Evolutionary conservation across 2,113 vertebrate genomes (phyloP), one percentile per base, ranked within the genome.

Genomic region (Campylomormyrus tamandua): DNA sequence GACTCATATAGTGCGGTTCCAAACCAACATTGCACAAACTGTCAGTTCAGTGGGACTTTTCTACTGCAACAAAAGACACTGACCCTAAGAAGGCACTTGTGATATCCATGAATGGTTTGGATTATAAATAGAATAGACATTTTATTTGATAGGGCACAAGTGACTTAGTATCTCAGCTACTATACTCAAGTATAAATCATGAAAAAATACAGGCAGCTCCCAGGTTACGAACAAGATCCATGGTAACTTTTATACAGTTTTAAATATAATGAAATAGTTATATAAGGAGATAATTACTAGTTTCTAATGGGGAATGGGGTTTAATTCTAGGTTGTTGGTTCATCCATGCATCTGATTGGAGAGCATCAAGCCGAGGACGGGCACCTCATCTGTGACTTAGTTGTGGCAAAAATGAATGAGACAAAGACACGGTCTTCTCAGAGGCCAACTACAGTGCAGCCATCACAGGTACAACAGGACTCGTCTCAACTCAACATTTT

Each of bases 301-400:
- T 74, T 42, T 86, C 83, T 9, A 88, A 70, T 90, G 77, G n/a
- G 15, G 74, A 49, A 48, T 80, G 74, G 31, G 74, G 13, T 80
- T 80, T 13, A 35, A 35, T 53, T 87, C 5, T 93, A 98, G 98
- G 97, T 97, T 91, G 97, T 97, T 93, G 98, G 98, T 92, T 98
- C 97, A 19, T 95, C 97, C 45, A 98, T 98, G 97, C 97, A 97
- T 0, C 95, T 99, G 92, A 98, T 99, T 0, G 98, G 98, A 17
- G 98, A 99, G 87, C 97, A 98, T 93, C 97, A 98, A 92, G 93
- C 93, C 0, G 97, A 98, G 90, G 97, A 98, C 94, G 95, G 95
- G 91, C 97, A 97, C 90, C 96, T 97, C 87, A 97, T 99, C 86
- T 96, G 96, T 0, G 98, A 98, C 39, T 93, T 98, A 89, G 96